A percentile compares a stretch with the other conserved stretches of the same genome.
phyloP scores from a whole-genome alignment of 2,797 vertebrate genomes.

The Spinus olivaceus region DNA sequence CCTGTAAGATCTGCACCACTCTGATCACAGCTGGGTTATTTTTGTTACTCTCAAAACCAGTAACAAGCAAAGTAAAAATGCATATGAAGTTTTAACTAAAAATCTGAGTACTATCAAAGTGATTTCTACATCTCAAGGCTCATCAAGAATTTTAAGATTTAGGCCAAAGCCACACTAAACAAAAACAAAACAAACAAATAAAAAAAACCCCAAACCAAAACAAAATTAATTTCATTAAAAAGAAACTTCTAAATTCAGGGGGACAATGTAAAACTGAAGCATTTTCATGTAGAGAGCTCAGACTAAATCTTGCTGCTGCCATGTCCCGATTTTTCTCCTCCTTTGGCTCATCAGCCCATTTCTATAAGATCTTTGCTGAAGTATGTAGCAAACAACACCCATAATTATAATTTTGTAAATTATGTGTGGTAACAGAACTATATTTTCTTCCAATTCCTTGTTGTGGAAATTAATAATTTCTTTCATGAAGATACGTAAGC shows the following conservation, averaged over 20 bases:
- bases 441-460: not conserved
- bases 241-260: not conserved
- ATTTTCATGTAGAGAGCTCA: not conserved
- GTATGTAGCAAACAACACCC: conserved; percentile 16
- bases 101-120: conserved; percentile 1
- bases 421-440: not conserved
- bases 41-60: conserved; percentile 55
- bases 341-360: not conserved
- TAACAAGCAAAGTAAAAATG: conserved; percentile 39
- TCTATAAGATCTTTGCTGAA: not conserved
- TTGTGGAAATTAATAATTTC: conserved; percentile 4
- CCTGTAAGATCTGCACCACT: not conserved
- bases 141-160: conserved; percentile 9
- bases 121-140: conserved; percentile 19
- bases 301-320: not conserved
- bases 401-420: conserved; percentile 16
- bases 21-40: conserved; percentile 47
- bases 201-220: not conserved
- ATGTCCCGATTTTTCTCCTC: not conserved
- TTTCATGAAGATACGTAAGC: conserved; percentile 29
- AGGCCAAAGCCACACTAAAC: not conserved
- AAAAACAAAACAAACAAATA: not conserved
- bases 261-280: not conserved
- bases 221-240: not conserved
- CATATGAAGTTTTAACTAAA: conserved; percentile 62